Conservation (phyloP, 1,140 invertebrate genomes). For the Coenobita brevimanus region DNA sequence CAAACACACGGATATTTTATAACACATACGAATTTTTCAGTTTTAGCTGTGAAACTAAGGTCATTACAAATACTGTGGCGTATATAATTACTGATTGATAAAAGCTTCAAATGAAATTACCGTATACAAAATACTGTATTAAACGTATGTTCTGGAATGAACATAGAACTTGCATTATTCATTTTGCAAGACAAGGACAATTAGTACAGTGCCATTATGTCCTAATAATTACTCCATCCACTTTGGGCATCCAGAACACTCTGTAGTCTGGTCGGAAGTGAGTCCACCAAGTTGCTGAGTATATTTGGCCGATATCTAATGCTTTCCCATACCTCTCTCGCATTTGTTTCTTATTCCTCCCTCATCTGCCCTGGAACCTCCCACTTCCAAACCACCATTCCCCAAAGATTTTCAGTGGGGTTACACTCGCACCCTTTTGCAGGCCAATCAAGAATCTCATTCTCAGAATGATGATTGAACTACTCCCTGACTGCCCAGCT, state of each 20-base stretch:
- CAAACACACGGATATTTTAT: too few relatives aligned
- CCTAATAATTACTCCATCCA: not conserved
- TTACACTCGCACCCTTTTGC: slow-evolving; percentile 8
- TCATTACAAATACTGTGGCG: too few relatives aligned
- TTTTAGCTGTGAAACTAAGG: too few relatives aligned
- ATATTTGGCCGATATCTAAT: not conserved
- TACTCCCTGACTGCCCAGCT: not conserved
- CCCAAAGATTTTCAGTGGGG: slow-evolving; percentile 26
- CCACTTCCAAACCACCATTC: not conserved
- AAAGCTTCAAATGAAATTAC: too few relatives aligned
- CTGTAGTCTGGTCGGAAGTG: not conserved
- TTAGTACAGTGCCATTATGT: too few relatives aligned
- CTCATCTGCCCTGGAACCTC: not conserved
- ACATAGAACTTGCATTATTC: too few relatives aligned
- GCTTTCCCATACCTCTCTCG: not conserved
- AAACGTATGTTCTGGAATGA: too few relatives aligned
- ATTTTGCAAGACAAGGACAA: too few relatives aligned
- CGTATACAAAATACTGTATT: too few relatives aligned
- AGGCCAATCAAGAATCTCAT: not conserved
- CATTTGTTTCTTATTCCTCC: not conserved
- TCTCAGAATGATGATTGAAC: not conserved
- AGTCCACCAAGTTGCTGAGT: not conserved
- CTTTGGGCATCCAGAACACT: not conserved
- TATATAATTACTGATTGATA: too few relatives aligned
- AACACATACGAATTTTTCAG: too few relatives aligned